Evolutionary conservation across 2,113 vertebrate species (phyloP), one percentile per base, ranked within the genome.

Genomic region (Cavia porcellus): DNA sequence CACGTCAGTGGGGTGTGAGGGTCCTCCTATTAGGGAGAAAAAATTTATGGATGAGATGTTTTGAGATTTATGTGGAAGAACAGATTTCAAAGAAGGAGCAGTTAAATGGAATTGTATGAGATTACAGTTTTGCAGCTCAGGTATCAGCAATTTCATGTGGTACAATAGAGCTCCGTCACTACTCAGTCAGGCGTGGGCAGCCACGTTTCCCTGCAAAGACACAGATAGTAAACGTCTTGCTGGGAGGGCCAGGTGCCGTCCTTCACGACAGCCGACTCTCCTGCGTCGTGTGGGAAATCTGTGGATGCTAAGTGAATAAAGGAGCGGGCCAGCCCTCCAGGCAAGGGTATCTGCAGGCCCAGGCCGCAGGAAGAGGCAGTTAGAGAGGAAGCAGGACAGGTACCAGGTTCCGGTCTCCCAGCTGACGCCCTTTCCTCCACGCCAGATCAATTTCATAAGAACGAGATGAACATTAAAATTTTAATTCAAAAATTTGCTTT

Each of bases 271-370:
- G 25, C 20, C 42, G 9, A 86, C 50, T 84, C 13, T 42, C 47
- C 25, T 72, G 8, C 35, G 4, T 9, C 22, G 5, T n/a, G 11
- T 10, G 28, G 70, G 75, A 45, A 94, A 35, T 80, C 42, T 62
- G 15, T 42, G 28, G 82, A 61, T 1, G 6, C 22, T 38, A 45
- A 32, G 13, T 45, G 55, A 86, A 81, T 10, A 68, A 86, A 61
- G 55, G 42, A 68, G 17, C 6, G 15, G 66, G 83, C 25, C 45
- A 70, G 3, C 20, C 10, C 93, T 75, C 52, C 30, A 47, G 74
- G 70, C 88, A 96, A 92, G 64, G 62, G 93, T 87, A 96, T 92
- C 42, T 45, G 47, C 14, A 72, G 80, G 74, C 42, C 32, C 1
- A 81, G 42, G n/a, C 28, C 5, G 15, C 11, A 80, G 30, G 86